phyloP scores from a whole-genome alignment of 2,797 vertebrate species.

The Spinus pinus region DNA sequence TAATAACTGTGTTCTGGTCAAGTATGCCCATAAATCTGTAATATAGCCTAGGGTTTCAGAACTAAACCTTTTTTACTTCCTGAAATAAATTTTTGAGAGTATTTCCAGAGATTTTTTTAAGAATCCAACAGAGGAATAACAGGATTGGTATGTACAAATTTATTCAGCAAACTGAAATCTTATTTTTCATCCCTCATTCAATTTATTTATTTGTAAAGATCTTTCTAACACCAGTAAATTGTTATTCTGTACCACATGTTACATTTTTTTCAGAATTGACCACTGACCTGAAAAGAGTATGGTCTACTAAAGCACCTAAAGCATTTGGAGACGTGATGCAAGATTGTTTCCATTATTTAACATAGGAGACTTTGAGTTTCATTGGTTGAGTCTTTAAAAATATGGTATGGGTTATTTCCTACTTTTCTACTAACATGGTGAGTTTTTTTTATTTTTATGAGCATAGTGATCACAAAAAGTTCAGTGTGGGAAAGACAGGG shows the following conservation, averaged over 20 bases:
- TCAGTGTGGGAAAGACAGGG: background rate
- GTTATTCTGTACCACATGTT: background rate
- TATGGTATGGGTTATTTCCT: background rate
- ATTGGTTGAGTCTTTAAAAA: background rate
- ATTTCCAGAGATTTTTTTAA: background rate
- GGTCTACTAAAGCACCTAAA: background rate
- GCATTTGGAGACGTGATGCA: background rate
- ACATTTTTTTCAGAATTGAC: background rate
- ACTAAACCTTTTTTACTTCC: background rate
- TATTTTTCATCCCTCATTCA: background rate
- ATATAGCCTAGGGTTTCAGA: background rate
- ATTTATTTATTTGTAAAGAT: background rate
- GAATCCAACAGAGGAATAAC: background rate
- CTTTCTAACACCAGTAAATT: background rate
- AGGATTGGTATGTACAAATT: background rate
- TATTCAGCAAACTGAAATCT: background rate
- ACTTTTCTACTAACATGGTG: background rate
- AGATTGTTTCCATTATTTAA: background rate
- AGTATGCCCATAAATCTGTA: conserved; percentile 9
- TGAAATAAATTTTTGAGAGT: background rate
- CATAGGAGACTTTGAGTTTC: background rate
- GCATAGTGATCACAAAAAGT: background rate
- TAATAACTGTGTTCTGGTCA: background rate
- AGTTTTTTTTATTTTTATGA: background rate
- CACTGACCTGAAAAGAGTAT: background rate